These are phyloP conservation scores for Bucorvus abyssinicus DNA, from an alignment of 2,797 vertebrate genomes.

Conservation along the genomic window DNA sequence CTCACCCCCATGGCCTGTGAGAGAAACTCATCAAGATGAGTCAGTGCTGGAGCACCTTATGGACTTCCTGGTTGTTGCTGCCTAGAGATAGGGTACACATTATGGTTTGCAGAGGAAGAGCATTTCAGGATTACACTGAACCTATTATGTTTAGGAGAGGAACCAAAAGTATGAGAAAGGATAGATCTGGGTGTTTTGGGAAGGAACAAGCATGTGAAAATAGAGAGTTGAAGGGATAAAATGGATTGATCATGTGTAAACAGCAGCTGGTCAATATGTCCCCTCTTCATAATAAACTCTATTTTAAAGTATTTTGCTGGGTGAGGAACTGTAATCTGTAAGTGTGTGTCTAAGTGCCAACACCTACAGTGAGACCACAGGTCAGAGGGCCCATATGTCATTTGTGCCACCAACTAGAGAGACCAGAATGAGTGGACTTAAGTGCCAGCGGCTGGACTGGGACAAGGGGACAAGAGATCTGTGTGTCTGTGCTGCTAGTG, in stretches of 20 bases:
- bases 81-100: background rate
- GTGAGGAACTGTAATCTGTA: background rate
- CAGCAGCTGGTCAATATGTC: background rate
- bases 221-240: background rate
- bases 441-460: background rate
- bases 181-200: background rate
- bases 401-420: background rate
- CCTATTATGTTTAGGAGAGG: background rate
- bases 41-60: background rate
- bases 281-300: background rate
- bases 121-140: background rate
- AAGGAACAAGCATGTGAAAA: background rate
- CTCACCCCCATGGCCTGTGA: background rate
- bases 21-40: background rate
- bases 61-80: background rate
- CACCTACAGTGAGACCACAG: background rate
- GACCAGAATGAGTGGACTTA: background rate
- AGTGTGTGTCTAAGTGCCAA: background rate
- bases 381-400: background rate
- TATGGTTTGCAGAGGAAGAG: background rate
- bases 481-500: background rate
- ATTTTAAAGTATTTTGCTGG: background rate
- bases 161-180: background rate
- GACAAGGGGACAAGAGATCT: background rate
- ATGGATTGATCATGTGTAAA: background rate